Base-by-base conservation (phyloP, 1,140 invertebrate genomes). In the Pseudomyrmex concolor region DNA sequence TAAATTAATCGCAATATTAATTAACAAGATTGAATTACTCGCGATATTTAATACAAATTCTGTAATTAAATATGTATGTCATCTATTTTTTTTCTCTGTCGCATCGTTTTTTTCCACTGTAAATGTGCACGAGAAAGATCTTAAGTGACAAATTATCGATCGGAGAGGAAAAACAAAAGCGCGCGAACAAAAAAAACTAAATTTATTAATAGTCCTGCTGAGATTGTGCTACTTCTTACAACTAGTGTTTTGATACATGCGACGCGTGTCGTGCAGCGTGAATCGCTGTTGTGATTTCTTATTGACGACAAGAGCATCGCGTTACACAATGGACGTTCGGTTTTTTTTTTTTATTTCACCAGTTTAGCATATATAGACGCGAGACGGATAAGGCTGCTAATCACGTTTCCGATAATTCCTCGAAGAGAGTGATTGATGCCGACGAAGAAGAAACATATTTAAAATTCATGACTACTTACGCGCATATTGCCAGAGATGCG, bases 311-410 rank as follows among this genome's bases (percentile, higher is more conserved):
- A 73, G 43, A 55, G 43, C 76, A 45, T 87, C 55, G 9, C 63
- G 43, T 87, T 88, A 55, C 60, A 88, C 87, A 88, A 88, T 83
- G 73, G 66, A 62, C 54, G 59, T 83, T 19, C 85, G 86, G n/a
- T 91, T 90, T 91, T 90, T 88, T 90, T 90, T 76, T 84, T 90
- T 91, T 2, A 4, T 25, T 91, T 91, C 89, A 91, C 89, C 57
- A 19, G 34, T 76, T 76, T 50, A 34, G 60, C 66, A 77, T 78
- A 73, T 34, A 4, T 71, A 68, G 68, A 68, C 57, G 17, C 1
- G 25, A n/a, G 73, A 76, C 51, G 17, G 76, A 83, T 86, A 17
- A 55, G 1, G 1, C 8, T 17, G 15, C 51, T 45, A 51, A 50
- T 43, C 59, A 19, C 45, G 59, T 60, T 45, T 54, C 13, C 54